These are phyloP conservation scores for Idaea straminata DNA, from an alignment of 2,888 invertebrate genomes.

Conservation along the genomic window DNA sequence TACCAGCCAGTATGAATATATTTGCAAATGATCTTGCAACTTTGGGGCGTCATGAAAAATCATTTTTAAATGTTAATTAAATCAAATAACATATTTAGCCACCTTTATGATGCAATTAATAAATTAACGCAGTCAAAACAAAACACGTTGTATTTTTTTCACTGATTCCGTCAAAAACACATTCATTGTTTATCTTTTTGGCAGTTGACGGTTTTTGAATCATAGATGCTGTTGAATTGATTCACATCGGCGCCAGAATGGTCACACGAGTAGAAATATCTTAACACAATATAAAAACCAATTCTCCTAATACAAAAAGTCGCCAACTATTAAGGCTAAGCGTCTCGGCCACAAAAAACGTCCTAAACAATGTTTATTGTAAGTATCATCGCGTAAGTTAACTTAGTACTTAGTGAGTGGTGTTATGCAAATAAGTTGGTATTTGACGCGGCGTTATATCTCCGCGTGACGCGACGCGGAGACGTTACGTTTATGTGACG, in stretches of 20 bases:
- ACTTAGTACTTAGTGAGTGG: constrained; percentile 39
- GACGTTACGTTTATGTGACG: neutral
- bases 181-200: too few species aligned
- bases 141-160: too few species aligned
- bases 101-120: too few species aligned
- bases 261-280: neutral
- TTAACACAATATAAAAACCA: neutral
- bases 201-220: too few species aligned
- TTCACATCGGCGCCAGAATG: neutral
- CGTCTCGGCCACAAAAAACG: neutral
- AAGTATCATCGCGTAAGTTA: constrained; percentile 13
- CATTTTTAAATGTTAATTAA: too few species aligned
- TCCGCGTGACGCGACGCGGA: constrained; percentile 3
- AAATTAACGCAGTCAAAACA: too few species aligned
- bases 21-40: too few species aligned
- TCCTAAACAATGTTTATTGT: constrained; percentile 12
- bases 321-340: constrained; percentile 3
- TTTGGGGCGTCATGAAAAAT: too few species aligned
- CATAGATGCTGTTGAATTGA: too few species aligned
- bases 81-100: too few species aligned
- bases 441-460: constrained; percentile 12
- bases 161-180: too few species aligned
- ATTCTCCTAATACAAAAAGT: neutral
- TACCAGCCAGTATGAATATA: too few species aligned
- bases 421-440: constrained; percentile 39